A percentile compares a stretch with the other conserved stretches of the same genome.
Evolutionary conservation across 2,888 invertebrate genomes (phyloP).

Genomic region (Quadroppia sp.): DNA sequence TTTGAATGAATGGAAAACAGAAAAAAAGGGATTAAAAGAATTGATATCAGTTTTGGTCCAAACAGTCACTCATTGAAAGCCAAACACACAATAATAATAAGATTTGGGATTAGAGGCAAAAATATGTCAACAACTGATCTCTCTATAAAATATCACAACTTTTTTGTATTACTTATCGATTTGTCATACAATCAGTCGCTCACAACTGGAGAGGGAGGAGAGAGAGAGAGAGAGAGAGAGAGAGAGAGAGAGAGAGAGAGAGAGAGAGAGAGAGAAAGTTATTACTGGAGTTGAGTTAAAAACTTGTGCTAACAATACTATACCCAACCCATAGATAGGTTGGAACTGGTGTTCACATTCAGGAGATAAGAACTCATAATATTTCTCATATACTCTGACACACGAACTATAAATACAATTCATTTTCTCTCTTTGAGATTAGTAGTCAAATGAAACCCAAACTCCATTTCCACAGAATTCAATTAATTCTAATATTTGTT

Average conservation of each 20-base stretch:
- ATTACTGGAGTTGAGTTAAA: neutral
- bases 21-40: slow-evolving; percentile 6
- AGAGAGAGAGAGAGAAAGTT: too few species aligned
- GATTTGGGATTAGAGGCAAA: slow-evolving; percentile 27
- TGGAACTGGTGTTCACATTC: too few species aligned
- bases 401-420: too few species aligned
- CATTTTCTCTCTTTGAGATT: neutral
- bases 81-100: slow-evolving; percentile 9
- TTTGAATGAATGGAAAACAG: slow-evolving; percentile 3
- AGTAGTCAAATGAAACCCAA: neutral
- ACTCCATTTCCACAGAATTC: neutral
- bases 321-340: too few species aligned
- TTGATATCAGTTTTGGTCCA: slow-evolving; percentile 21
- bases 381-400: too few species aligned
- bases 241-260: too few species aligned
- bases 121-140: slow-evolving; percentile 32
- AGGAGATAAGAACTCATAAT: too few species aligned
- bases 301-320: too few species aligned
- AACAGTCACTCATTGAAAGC: too few species aligned
- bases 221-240: too few species aligned
- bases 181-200: slow-evolving; percentile 18
- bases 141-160: neutral
- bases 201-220: neutral
- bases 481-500: too few species aligned
- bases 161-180: neutral